Evolutionary conservation across 2,113 vertebrate genomes (phyloP), one percentile per base, ranked within the genome.

Genomic region (Poecile atricapillus): DNA sequence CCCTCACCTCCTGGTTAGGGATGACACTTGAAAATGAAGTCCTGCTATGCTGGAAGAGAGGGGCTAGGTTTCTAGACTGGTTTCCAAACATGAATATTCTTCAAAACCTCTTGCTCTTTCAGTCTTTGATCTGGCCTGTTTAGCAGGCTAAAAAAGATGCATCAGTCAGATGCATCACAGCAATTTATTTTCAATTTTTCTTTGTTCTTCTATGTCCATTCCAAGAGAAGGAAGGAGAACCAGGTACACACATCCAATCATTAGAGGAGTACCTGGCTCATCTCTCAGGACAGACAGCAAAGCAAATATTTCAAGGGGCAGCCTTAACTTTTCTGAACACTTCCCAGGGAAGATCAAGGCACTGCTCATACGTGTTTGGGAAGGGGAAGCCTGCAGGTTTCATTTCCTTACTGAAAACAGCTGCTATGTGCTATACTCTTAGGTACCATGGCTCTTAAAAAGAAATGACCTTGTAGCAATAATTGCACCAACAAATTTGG

Each of bases 401-500:
- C 24, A 47, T 56, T 49, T 60, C n/a, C 60, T 43, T 35, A 75
- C 5, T 68, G 71, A 59, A 87, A 90, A 65, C 27, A 68, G 55
- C 44, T 56, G 47, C 44, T 67, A 1, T 15, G 24, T 53, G 28
- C 46, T 81, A 41, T 27, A 44, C 46, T 53, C 14, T 52, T 33
- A 11, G 6, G 22, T 67, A 88, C 53, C 17, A 1, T 4, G 7
- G 24, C 24, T 86, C 28, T 87, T 67, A 20, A 84, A 71, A 89
- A 58, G 44, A 30, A 87, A 19, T 24, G 35, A 86, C 52, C 44
- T 83, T 56, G 41, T 39, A 74, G 73, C 65, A 96, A 96, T 79
- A 76, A 96, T 3, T 94, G 64, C 85, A 94, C 52, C 87, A 93
- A 90, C n/a, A 89, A 90, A 92, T 89, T n/a, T 96, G 78, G 87